Percentiles rank a stretch among this genome's conserved stretches.
Evolutionary conservation across 1,140 invertebrate species (phyloP).

Genomic region (Rhagoletis zephyria): DNA sequence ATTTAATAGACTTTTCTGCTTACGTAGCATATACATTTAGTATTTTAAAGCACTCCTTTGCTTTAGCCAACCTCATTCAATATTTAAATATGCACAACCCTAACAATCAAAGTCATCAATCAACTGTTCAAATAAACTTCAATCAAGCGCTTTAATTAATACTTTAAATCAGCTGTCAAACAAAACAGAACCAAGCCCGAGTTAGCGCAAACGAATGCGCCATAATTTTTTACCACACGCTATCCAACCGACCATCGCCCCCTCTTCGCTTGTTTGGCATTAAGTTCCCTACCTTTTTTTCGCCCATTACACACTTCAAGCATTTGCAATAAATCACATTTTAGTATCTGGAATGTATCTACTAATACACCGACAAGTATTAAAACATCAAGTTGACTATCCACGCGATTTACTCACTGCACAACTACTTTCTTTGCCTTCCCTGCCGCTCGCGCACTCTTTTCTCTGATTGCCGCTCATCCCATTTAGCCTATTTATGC

Average conservation of each 20-base stretch:
- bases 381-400: background rate
- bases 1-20: too few species aligned
- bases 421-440: background rate
- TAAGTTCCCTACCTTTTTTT: background rate
- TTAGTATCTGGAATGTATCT: background rate
- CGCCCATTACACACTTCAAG: slow-evolving; percentile 18
- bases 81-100: background rate
- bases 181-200: background rate
- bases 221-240: background rate
- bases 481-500: slow-evolving; percentile 42
- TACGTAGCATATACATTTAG: too few species aligned
- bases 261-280: background rate
- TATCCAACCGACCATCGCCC: background rate
- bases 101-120: background rate
- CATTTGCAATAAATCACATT: slow-evolving; percentile 26
- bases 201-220: background rate
- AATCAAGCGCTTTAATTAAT: slow-evolving; percentile 13
- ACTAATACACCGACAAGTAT: slow-evolving; percentile 4
- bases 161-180: slow-evolving; percentile 24
- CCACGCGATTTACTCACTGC: background rate
- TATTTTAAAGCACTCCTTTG: too few species aligned
- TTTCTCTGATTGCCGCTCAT: background rate
- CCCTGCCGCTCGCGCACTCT: too few species aligned
- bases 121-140: slow-evolving; percentile 6
- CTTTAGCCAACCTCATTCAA: too few species aligned